Evolutionary conservation across 1,140 invertebrate genomes (phyloP).

Genomic region (Sipha flava): DNA sequence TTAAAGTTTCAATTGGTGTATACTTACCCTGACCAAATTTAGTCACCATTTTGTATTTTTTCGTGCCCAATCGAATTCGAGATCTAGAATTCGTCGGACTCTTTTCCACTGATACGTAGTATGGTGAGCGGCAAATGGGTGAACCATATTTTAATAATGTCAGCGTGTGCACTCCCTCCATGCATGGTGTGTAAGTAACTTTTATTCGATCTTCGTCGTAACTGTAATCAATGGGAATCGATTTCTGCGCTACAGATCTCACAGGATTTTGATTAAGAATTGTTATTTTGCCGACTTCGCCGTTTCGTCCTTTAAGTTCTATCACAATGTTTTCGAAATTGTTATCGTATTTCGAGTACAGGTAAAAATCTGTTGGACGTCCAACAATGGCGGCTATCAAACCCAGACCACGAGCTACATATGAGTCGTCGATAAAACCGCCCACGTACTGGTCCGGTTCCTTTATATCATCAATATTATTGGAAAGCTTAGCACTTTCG

Average conservation of each 20-base stretch:
- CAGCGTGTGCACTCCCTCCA: neutral
- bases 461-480: neutral
- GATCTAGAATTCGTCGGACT: neutral
- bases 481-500: neutral
- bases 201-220: neutral
- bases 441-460: neutral
- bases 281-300: neutral
- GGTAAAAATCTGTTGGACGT: neutral
- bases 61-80: neutral
- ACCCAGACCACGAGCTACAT: neutral
- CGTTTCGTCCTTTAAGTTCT: neutral
- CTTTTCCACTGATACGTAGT: constrained; percentile 7
- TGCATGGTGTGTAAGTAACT: neutral
- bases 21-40: neutral
- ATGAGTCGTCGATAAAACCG: neutral
- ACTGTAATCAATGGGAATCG: neutral
- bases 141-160: neutral
- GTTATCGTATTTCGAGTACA: neutral
- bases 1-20: neutral
- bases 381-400: neutral
- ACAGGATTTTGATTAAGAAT: neutral
- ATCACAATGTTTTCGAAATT: neutral
- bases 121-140: neutral
- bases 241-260: too few species aligned
- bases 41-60: neutral